Evolutionary conservation across 1,140 invertebrate species (phyloP).

Genomic region (Drosophila pachea): DNA sequence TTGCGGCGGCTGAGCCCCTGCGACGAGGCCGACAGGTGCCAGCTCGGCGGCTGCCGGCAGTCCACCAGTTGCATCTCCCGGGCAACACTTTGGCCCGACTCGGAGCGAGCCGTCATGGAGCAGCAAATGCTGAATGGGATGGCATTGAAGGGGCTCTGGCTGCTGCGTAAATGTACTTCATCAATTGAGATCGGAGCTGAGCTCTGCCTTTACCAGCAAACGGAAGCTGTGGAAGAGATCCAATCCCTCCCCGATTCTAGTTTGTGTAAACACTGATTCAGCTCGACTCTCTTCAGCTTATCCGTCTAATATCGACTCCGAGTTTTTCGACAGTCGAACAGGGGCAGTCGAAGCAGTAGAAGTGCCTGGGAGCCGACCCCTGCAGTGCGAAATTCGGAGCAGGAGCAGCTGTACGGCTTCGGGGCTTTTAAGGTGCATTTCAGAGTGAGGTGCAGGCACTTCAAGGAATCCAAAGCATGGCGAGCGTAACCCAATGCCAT

Average conservation of each 20-base stretch:
- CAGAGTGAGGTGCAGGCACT: slow-evolving; percentile 28
- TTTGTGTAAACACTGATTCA: no score
- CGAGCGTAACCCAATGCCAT: slow-evolving; percentile 62
- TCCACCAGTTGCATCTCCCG: slow-evolving; percentile 45
- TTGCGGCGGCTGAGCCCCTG: slow-evolving; percentile 53
- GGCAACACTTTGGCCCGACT: slow-evolving; percentile 17
- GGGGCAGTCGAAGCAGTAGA: slow-evolving; percentile 31
- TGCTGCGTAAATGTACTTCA: no score
- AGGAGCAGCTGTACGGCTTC: slow-evolving; percentile 49
- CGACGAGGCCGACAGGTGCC: slow-evolving; percentile 30
- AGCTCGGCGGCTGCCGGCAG: slow-evolving; percentile 1
- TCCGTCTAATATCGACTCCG: not conserved
- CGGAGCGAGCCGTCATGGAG: slow-evolving; percentile 48
- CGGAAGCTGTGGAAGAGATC: no score
- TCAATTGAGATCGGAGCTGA: no score
- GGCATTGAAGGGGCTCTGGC: no score
- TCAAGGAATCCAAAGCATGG: slow-evolving; percentile 53
- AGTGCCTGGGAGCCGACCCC: slow-evolving; percentile 24
- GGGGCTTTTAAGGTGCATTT: slow-evolving; percentile 26
- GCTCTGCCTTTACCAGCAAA: no score
- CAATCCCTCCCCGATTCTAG: no score
- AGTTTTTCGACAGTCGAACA: slow-evolving; percentile 23
- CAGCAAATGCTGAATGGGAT: slow-evolving; percentile 77
- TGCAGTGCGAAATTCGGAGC: slow-evolving; percentile 48
- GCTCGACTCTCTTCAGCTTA: no score